Evolutionary conservation across 2,888 invertebrate genomes (phyloP), one percentile per base, ranked within the genome.

Genomic region (Boloria euphrosyne): DNA sequence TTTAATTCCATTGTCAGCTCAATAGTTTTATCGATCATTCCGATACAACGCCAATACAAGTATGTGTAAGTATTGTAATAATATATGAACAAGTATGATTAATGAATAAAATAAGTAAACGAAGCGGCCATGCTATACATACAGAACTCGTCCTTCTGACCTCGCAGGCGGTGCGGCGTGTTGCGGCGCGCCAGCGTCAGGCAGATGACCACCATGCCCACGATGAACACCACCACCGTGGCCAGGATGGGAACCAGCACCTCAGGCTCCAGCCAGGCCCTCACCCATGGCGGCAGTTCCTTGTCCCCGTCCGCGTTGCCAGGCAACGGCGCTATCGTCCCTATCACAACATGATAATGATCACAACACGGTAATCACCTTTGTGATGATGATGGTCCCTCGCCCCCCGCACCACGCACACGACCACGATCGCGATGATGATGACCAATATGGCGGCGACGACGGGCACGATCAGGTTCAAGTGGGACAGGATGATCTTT

Each of bases 401-500:
- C 87, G 96, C 95, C 83, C 97, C 96, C 82, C 96, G 95, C 78
- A 97, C 95, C 80, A 97, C 96, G 95, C 97, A 97, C 85, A 98
- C 97, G 86, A 98, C 97, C 86, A 97, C 95, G 85, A 98, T 95
- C 81, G 98, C 98, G 90, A 98, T 96, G 87, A 98, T 96, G 90
- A 98, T 96, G 92, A 98, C 97, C 82, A 98, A 94, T 78, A 97
- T 94, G 79, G 97, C 97, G 76, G 97, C 97, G 86, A 97, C 96
- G 80, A 98, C 96, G 66, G 98, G 98, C 81, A 98, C 97, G 92
- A 98, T 96, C 84, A 98, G 95, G 94, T 97, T 97, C 85, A 98
- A 94, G 93, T 98, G 97, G 80, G 96, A 95, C 91, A 97, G 95
- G 89, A 97, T 95, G 83, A 96, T 95, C 94, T 96, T 96, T 93